Conservation (phyloP, 2,113 vertebrate genomes). For the Neopipo cinnamomea region DNA sequence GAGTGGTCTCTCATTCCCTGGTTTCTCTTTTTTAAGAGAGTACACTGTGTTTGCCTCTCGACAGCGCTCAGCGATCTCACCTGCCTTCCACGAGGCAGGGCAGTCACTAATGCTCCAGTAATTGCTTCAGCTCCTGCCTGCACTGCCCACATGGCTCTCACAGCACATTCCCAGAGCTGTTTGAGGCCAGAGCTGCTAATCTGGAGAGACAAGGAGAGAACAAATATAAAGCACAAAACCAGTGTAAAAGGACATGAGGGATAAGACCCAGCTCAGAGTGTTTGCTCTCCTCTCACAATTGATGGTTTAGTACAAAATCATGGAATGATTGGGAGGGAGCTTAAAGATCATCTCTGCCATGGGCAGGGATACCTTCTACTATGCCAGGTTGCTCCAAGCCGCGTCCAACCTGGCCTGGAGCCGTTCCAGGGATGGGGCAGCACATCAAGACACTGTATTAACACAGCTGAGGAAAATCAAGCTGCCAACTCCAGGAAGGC, state of each 20-base stretch:
- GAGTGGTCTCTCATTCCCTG: not conserved
- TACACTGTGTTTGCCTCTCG: not conserved
- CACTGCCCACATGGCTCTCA: not conserved
- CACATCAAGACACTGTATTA: rapidly evolving
- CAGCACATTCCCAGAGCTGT: not conserved
- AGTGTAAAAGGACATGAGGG: not conserved
- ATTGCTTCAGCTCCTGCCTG: conserved; percentile 13
- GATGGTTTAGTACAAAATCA: not conserved
- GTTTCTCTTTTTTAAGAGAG: not conserved
- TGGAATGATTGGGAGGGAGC: not conserved
- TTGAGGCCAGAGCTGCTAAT: not conserved
- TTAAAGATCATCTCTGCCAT: not conserved
- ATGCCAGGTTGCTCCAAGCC: not conserved
- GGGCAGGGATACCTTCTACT: not conserved
- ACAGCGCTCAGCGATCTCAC: not conserved
- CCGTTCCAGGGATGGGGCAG: not conserved
- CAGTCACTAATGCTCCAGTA: not conserved
- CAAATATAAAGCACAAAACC: not conserved
- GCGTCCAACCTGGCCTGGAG: not conserved
- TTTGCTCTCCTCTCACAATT: not conserved
- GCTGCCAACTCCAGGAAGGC: not conserved
- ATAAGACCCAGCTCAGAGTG: not conserved
- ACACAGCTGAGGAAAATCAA: not conserved
- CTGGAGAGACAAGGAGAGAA: not conserved
- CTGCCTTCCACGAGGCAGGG: conserved; percentile 19